phyloP scores from a whole-genome alignment of 23 tunicate species.

The Oikopleura vanhoeffeni region DNA sequence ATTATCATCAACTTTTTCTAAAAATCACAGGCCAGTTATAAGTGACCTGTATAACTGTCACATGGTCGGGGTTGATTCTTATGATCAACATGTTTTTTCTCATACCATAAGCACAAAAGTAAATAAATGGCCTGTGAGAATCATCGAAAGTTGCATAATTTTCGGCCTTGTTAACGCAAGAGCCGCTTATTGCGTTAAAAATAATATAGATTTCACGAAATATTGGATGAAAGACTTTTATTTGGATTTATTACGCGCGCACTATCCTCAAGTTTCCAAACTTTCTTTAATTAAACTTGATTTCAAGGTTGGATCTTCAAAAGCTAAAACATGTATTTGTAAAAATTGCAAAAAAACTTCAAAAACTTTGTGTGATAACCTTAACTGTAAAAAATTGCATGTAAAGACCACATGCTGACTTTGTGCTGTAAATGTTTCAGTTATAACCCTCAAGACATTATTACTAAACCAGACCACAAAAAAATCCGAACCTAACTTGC shows the following conservation, averaged over 20 bases:
- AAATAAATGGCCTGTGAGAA: not conserved
- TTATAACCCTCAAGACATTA: no score
- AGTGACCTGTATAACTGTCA: not conserved
- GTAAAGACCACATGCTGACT: not conserved
- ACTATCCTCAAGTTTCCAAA: not conserved
- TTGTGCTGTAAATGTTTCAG: no score
- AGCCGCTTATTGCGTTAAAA: not conserved
- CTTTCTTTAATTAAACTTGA: not conserved
- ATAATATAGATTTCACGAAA: not conserved
- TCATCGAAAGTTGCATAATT: not conserved
- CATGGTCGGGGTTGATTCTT: not conserved
- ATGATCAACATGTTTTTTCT: not conserved
- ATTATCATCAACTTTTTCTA: not conserved
- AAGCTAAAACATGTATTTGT: not conserved
- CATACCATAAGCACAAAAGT: not conserved
- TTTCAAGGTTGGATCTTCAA: not conserved
- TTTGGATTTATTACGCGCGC: not conserved
- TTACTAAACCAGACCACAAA: no score
- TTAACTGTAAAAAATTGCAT: not conserved
- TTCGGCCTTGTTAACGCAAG: not conserved
- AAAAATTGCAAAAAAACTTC: not conserved
- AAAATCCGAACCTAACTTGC: no score
- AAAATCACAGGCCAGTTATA: not conserved
- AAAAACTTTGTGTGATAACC: not conserved
- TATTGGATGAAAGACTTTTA: not conserved